Conservation (phyloP, 2,888 invertebrate species). For the Eupithecia subumbrata region DNA sequence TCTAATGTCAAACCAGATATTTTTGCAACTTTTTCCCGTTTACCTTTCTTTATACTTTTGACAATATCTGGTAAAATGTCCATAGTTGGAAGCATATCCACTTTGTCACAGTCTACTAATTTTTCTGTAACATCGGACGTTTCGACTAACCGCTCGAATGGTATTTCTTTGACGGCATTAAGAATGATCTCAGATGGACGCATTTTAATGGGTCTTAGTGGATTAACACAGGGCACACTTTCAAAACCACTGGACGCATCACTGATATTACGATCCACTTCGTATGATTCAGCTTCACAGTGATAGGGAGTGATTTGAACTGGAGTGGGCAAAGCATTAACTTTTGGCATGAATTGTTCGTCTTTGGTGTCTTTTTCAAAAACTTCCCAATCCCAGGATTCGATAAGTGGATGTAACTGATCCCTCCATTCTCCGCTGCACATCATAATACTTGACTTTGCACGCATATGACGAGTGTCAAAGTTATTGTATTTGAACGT, state of each 20-base stretch:
- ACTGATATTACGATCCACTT: slow-evolving; percentile 79
- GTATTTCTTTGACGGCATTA: slow-evolving; percentile 80
- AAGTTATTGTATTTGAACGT: slow-evolving; percentile 77
- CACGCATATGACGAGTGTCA: slow-evolving; percentile 79
- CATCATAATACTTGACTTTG: slow-evolving; percentile 80
- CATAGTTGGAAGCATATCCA: slow-evolving; percentile 85
- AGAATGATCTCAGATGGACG: slow-evolving; percentile 77
- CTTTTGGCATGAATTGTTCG: slow-evolving; percentile 77
- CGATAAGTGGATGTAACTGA: slow-evolving; percentile 85
- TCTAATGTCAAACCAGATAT: slow-evolving; percentile 86
- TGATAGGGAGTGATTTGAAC: slow-evolving; percentile 77
- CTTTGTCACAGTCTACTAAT: slow-evolving; percentile 79
- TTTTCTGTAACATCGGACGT: slow-evolving; percentile 86
- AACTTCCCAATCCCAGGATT: slow-evolving; percentile 86
- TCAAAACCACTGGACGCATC: slow-evolving; percentile 84
- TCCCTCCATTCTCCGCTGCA: slow-evolving; percentile 85
- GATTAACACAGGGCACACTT: slow-evolving; percentile 85
- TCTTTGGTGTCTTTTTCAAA: slow-evolving; percentile 84
- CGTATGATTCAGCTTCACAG: slow-evolving; percentile 79
- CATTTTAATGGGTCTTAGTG: slow-evolving; percentile 82
- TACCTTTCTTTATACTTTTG: slow-evolving; percentile 84
- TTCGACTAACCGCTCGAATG: slow-evolving; percentile 82
- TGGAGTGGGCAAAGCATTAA: slow-evolving; percentile 76
- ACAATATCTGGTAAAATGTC: slow-evolving; percentile 86
- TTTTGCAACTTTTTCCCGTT: slow-evolving; percentile 83